Conservation (phyloP, 2,888 invertebrate species). For the Thereva unica region DNA sequence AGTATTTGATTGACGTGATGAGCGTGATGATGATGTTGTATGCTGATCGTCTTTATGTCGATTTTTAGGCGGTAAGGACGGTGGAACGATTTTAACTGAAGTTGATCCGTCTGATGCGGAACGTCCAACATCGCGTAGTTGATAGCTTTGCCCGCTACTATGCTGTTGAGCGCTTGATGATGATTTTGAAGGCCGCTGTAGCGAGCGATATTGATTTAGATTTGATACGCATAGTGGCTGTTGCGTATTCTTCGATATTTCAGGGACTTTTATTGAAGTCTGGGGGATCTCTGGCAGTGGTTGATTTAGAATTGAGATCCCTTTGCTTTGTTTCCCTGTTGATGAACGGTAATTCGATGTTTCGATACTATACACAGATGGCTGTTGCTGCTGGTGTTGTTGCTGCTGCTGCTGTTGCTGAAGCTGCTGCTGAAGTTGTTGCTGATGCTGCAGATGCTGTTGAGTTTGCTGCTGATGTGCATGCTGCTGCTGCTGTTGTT, state of each 20-base stretch:
- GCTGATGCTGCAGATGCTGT: conserved; percentile 40
- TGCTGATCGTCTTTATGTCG: conserved; percentile 51
- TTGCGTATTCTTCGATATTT: conserved; percentile 53
- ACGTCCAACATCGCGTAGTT: conserved; percentile 35
- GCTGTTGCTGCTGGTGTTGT: conserved; percentile 51
- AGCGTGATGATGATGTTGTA: conserved; percentile 45
- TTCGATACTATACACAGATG: conserved; percentile 58
- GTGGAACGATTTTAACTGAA: conserved; percentile 47
- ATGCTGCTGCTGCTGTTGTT: conserved; percentile 42
- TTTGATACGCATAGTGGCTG: conserved; percentile 59
- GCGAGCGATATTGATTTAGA: conserved; percentile 63
- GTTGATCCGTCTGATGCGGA: conserved; percentile 27
- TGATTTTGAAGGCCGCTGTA: conserved; percentile 60
- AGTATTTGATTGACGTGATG: conserved; percentile 50
- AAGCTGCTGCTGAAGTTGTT: conserved; percentile 40
- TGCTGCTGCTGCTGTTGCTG: conserved; percentile 39
- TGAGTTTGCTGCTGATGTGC: conserved; percentile 42
- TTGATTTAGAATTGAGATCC: conserved; percentile 58
- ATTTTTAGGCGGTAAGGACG: conserved; percentile 57
- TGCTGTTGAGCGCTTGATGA: conserved; percentile 1
- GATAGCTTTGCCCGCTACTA: conserved; percentile 40
- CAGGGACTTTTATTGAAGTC: conserved; percentile 39
- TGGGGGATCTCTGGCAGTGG: conserved; percentile 58
- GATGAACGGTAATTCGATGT: conserved; percentile 49
- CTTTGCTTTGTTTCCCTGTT: conserved; percentile 41